These are phyloP conservation scores for Pseudomyrmex pallidus DNA, from an alignment of 1,140 invertebrate genomes.

Conservation along the genomic window DNA sequence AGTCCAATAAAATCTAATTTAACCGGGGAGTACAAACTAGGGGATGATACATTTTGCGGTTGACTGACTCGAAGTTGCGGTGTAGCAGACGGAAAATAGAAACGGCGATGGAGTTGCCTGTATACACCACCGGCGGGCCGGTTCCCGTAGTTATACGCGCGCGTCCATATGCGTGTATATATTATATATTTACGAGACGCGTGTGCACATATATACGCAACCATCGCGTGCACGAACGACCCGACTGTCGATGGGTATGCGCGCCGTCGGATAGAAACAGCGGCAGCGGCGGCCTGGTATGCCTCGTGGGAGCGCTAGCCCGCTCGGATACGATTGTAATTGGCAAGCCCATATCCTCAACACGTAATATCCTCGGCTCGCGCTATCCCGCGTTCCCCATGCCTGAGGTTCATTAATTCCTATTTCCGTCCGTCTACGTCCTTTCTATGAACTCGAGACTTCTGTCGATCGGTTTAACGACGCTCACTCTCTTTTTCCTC, in stretches of 20 bases:
- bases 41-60: constrained; percentile 79
- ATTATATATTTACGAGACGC: constrained; percentile 43
- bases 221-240: not conserved
- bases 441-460: constrained; percentile 45
- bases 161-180: constrained; percentile 1
- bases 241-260: not conserved
- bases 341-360: constrained; percentile 74
- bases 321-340: constrained; percentile 74
- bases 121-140: not conserved
- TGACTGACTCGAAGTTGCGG: constrained; percentile 76
- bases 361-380: constrained; percentile 69
- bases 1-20: constrained; percentile 81
- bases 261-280: constrained; percentile 44
- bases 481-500: not conserved
- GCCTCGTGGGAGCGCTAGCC: constrained; percentile 64
- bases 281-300: constrained; percentile 45
- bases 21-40: constrained; percentile 75
- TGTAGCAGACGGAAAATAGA: constrained; percentile 75
- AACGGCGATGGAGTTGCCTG: constrained; percentile 58
- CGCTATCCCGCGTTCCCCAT: constrained; percentile 63
- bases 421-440: constrained; percentile 65
- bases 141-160: constrained; percentile 2
- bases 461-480: constrained; percentile 65
- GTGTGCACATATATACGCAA: not conserved
- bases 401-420: constrained; percentile 71